Evolutionary conservation across 2,888 invertebrate species (phyloP).

Genomic region (Lordiphosa andalusiaca): DNA sequence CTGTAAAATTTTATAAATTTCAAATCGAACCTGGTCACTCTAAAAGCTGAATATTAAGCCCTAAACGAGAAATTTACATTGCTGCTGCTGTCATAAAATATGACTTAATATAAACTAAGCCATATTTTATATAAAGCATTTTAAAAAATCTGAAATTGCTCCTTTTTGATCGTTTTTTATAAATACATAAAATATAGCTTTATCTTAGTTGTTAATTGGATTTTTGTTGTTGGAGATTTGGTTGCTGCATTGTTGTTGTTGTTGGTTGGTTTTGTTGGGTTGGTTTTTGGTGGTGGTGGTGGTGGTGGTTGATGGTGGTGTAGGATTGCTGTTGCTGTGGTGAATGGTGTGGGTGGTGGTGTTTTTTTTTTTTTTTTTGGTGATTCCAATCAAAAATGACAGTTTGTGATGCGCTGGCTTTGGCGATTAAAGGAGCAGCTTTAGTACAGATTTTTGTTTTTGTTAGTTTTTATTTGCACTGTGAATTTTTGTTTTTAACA

Average conservation of each 20-base stretch:
- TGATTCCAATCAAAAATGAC: conserved; percentile 52
- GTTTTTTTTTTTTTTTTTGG: conserved; percentile 19
- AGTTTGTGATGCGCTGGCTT: conserved; percentile 48
- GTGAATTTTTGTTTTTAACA: conserved; percentile 25
- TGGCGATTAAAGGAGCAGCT: conserved; percentile 33
- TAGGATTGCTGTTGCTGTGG: conserved; percentile 54
- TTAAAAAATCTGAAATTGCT: conserved; percentile 52
- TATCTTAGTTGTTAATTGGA: conserved; percentile 15
- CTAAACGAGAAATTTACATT: no score
- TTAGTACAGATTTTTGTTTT: conserved; percentile 1
- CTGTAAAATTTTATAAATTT: no score
- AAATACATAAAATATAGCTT: conserved; percentile 28
- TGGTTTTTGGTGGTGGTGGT: conserved; percentile 52
- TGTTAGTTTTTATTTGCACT: conserved; percentile 49
- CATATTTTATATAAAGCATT: no score
- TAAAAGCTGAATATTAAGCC: no score
- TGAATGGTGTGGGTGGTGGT: conserved; percentile 54
- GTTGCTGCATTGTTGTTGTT: conserved; percentile 38
- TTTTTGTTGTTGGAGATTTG: conserved; percentile 27
- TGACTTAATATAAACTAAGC: no score
- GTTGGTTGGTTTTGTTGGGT: conserved; percentile 49
- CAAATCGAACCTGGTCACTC: no score
- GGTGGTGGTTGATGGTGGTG: conserved; percentile 41
- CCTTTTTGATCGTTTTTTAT: conserved; percentile 42
- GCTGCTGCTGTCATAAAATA: no score